Evolutionary conservation across 2,888 invertebrate species (phyloP), one percentile per base, ranked within the genome.

Genomic region (Cynaeus angustus): DNA sequence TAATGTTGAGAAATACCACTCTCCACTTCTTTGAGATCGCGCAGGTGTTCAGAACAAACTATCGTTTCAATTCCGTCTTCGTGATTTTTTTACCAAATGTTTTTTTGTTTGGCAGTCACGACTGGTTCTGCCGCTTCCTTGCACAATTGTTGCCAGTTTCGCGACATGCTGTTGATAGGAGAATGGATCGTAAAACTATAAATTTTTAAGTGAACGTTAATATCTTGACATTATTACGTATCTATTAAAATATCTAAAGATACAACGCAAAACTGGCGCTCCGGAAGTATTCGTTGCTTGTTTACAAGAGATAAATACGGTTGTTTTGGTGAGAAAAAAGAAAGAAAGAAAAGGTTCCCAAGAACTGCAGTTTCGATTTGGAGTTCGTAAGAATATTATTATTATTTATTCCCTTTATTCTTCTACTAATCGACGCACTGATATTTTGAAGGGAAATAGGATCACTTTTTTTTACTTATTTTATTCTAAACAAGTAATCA

Each of bases 11-110:
- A 69, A 69, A 69, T 58, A 65, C 65, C 69, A 50, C 65, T 69
- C 69, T 65, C 68, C 46, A 58, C 7, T 56, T 55, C 62, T 53
- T 61, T 14, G 50, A 71, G 72, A 68, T 74, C 73, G 80, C 79
- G 80, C 80, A 80, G 79, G 80, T 80, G 80, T 80, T 80, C 80
- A 72, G 9, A 68, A 70, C 72, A 73, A 72, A 75, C 77, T 72
- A 77, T 75, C 75, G 74, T 72, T 73, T 77, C 73, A 73, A 77
- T 78, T 75, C 73, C 68, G 75, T 74, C 76, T 74, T 71, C 74
- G 68, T 74, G 72, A 66, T 74, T 73, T 79, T 78, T 75, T 75
- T 72, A 66, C 64, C 67, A 66, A 76, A 72, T 66, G 72, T 72
- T 74, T 66, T 68, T 64, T 75, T 72, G 73, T 77, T 74, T 72